These are phyloP conservation scores for Himalopsyche japonica DNA, from an alignment of 2,888 invertebrate species.

Conservation along the genomic window DNA sequence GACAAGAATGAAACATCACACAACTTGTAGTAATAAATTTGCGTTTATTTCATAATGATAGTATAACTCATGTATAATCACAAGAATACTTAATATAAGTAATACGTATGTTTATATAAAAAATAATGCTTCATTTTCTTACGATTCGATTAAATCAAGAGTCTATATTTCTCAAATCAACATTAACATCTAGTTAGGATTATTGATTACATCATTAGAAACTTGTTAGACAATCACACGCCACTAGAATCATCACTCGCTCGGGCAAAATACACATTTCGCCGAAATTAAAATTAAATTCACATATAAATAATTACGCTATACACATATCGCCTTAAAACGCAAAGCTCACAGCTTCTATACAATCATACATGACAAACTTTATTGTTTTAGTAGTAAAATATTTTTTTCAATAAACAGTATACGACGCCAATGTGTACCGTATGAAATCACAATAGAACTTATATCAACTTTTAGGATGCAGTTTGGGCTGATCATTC, in stretches of 20 bases:
- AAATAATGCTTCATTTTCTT: conserved; percentile 7
- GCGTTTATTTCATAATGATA: not conserved
- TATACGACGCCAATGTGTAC: too few relatives aligned
- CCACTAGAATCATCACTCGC: not conserved
- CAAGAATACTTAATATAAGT: conserved; percentile 8
- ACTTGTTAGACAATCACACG: not conserved
- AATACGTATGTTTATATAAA: not conserved
- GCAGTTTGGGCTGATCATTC: too few relatives aligned
- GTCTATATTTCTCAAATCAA: conserved; percentile 27
- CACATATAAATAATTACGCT: too few relatives aligned
- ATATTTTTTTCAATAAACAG: too few relatives aligned
- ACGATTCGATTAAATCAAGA: conserved; percentile 7
- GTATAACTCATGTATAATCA: not conserved
- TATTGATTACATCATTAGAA: not conserved
- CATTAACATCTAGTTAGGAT: not conserved
- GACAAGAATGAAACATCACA: not conserved
- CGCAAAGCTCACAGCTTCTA: not conserved
- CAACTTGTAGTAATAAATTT: not conserved
- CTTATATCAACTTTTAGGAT: too few relatives aligned
- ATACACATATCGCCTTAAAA: too few relatives aligned
- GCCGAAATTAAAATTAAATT: too few relatives aligned
- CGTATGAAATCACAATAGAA: too few relatives aligned
- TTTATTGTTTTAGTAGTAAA: too few relatives aligned
- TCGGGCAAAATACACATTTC: not conserved
- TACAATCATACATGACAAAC: too few relatives aligned